A percentile compares a stretch with the other conserved stretches of the same genome.
These are phyloP conservation scores for Aphaenogaster floridana DNA, from an alignment of 1,140 invertebrate genomes.

Conservation along the genomic window DNA sequence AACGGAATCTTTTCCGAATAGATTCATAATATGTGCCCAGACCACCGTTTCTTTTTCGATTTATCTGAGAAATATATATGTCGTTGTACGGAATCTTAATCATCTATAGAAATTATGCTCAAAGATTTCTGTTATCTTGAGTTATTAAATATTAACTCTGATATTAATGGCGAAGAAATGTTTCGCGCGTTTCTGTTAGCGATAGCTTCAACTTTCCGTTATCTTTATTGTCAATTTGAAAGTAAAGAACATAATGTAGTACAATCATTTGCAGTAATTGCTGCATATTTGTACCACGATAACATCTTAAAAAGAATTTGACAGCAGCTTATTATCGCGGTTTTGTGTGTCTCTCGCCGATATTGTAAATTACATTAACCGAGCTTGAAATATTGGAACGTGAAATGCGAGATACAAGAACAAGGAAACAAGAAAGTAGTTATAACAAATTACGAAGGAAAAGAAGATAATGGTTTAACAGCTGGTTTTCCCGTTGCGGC, in stretches of 20 bases:
- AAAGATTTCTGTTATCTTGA: neutral
- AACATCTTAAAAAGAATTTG: neutral
- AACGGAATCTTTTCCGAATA: too few species aligned
- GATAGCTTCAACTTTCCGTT: neutral
- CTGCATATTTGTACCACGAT: neutral
- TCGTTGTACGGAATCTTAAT: constrained; percentile 1
- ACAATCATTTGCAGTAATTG: neutral
- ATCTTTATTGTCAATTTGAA: neutral
- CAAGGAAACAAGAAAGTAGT: neutral
- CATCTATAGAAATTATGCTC: constrained; percentile 9
- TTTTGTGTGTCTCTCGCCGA: neutral
- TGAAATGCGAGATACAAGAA: neutral
- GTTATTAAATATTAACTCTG: neutral
- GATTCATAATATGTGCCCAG: too few species aligned
- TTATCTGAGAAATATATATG: neutral
- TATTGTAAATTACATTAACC: constrained; percentile 21
- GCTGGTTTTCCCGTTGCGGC: neutral
- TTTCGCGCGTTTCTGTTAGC: neutral
- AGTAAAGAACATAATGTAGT: neutral
- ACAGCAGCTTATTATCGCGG: constrained; percentile 4
- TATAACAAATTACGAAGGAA: constrained; percentile 2
- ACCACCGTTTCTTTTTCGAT: neutral
- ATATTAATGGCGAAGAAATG: neutral
- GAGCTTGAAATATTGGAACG: neutral
- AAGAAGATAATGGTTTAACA: constrained; percentile 7